Evolutionary conservation across 2,113 vertebrate genomes (phyloP).

Genomic region (Aptenodytes patagonicus): DNA sequence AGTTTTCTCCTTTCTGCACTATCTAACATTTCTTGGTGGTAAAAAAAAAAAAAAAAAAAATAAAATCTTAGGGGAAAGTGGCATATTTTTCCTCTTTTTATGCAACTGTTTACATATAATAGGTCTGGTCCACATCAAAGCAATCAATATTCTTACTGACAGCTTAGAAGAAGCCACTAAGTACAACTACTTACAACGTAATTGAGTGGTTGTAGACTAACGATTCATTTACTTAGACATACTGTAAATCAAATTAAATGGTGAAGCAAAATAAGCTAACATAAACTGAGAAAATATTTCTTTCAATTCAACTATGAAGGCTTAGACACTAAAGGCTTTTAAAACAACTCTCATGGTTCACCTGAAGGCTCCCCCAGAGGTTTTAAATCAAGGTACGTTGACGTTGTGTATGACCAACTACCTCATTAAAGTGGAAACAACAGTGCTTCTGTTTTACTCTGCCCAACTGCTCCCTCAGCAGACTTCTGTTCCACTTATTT

Average conservation of each 20-base stretch:
- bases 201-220: neutral
- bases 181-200: neutral
- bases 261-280: neutral
- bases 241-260: neutral
- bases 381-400: neutral
- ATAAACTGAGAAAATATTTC: neutral
- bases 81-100: neutral
- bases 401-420: neutral
- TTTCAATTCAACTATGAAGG: neutral
- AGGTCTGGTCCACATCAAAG: rapidly evolving
- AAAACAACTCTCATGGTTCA: neutral
- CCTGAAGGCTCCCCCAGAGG: neutral
- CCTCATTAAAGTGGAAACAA: neutral
- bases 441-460: neutral
- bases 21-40: neutral
- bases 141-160: neutral
- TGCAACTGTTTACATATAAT: neutral
- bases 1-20: neutral
- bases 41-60: neutral
- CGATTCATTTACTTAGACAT: neutral
- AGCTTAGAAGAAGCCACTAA: neutral
- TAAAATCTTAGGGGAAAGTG: neutral
- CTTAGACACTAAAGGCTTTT: neutral
- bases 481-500: neutral
- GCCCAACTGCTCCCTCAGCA: neutral